Base-by-base conservation (phyloP, 2,888 invertebrate genomes). In the Ctenicera cuprea region DNA sequence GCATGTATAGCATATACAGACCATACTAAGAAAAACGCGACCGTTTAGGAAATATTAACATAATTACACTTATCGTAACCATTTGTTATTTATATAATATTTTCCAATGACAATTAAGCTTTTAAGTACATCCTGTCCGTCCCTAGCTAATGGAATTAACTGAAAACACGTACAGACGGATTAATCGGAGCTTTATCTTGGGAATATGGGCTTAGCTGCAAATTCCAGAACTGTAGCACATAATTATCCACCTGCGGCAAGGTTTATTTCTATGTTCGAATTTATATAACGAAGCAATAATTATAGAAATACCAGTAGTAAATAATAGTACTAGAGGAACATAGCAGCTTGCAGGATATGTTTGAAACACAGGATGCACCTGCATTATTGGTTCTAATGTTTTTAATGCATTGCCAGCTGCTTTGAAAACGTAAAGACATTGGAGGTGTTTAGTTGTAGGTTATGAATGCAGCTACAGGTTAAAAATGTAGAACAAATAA, bases 341-440 rank as follows among this genome's bases (percentile, higher is more conserved):
- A 9, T 18, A 45, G 9, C 45, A 45, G 45, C 1, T 26, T 50
- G 57, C 57, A 57, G 57, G 33, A 33, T 33, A 11, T 5, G 14
- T 57, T 57, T 20, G 0, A 57, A 57, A 20, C n/a, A 57, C 37
- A 57, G 57, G 57, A 57, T 37, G 57, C 57, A 57, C 57, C 57
- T 57, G 57, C 57, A 57, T 57, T 37, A 57, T 37, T 7, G 4
- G 16, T 14, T 14, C 26, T 54, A 30, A 12, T 16, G 54, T 30
- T 33, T n/a, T 11, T 8, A 43, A 26, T 30, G 30, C 26, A 12
- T 1, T n/a, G 16, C 54, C 30, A 11, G 54, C 54, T 30, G 30
- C 11, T 1, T 1, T 30, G 2, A 26, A 26, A 26, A 9, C 20
- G 5, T 4, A 14, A 18, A 8, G 5, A 8, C 14, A 45, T 14